phyloP scores from a whole-genome alignment of 1,140 invertebrate species.

The Pemphigus obesinymphae region DNA sequence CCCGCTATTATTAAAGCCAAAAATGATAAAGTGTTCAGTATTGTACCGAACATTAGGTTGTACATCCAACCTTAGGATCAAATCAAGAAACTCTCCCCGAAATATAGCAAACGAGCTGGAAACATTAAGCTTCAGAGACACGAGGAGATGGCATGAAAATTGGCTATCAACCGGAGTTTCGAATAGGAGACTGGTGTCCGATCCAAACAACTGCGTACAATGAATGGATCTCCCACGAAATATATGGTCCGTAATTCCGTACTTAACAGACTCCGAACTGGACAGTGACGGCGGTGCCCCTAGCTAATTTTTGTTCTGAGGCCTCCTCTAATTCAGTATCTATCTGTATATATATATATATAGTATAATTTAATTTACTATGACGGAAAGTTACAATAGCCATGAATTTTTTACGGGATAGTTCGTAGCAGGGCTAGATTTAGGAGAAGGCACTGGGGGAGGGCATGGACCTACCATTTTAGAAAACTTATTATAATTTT shows the following conservation, averaged over 20 bases:
- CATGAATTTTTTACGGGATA: too few relatives aligned
- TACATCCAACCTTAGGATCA: neutral
- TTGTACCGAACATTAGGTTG: neutral
- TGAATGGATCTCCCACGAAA: neutral
- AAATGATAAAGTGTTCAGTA: neutral
- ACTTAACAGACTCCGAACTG: neutral
- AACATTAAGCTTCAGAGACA: neutral
- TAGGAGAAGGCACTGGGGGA: too few relatives aligned
- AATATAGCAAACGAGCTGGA: neutral
- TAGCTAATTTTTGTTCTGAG: too few relatives aligned
- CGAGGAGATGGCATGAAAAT: neutral
- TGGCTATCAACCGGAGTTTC: neutral
- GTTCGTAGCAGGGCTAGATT: too few relatives aligned
- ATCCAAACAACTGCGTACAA: neutral
- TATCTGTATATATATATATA: too few relatives aligned
- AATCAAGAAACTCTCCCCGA: neutral
- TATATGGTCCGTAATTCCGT: neutral
- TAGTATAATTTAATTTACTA: too few relatives aligned
- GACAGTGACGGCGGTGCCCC: too few relatives aligned
- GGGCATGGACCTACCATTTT: too few relatives aligned
- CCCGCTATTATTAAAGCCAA: too few relatives aligned
- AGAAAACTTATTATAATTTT: too few relatives aligned
- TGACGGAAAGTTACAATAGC: too few relatives aligned
- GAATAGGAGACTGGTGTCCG: neutral
- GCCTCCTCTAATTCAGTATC: too few relatives aligned